A percentile compares a stretch with the other conserved stretches of the same genome.
phyloP scores from a whole-genome alignment of 2,888 invertebrate species.

The Eupithecia vulgata region DNA sequence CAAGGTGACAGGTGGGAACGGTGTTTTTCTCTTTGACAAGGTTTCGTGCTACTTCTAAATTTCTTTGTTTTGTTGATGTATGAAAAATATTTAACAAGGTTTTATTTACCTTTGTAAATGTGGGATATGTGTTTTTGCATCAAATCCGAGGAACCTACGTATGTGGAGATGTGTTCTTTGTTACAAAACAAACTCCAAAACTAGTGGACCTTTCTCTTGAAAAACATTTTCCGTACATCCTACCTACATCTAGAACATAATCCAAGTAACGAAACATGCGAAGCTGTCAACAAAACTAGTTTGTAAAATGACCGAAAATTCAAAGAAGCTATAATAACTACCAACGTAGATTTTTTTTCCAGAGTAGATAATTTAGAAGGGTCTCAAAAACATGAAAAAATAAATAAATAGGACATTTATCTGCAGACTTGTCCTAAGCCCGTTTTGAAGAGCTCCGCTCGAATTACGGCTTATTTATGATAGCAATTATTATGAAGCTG shows the following conservation, averaged over 20 bases:
- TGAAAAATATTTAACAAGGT: neutral
- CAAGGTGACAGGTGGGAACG: slow-evolving; percentile 11
- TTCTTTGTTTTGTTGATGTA: neutral
- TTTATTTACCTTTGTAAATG: neutral
- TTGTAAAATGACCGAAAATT: too few species aligned
- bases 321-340: too few species aligned
- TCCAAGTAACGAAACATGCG: too few species aligned
- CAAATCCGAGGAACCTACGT: too few species aligned
- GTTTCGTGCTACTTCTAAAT: neutral
- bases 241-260: too few species aligned
- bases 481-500: slow-evolving; percentile 2
- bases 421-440: neutral
- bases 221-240: too few species aligned
- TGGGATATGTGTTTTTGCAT: neutral
- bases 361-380: neutral
- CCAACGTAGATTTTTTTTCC: too few species aligned
- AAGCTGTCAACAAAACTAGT: too few species aligned
- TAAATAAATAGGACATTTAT: neutral
- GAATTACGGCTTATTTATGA: neutral
- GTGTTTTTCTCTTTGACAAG: neutral
- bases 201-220: too few species aligned
- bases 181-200: too few species aligned
- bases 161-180: too few species aligned
- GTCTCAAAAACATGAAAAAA: neutral
- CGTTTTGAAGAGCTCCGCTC: neutral